Percentiles rank a stretch among this genome's conserved stretches.
Conservation (phyloP, 2,797 vertebrate genomes). For the Meda fulgida region DNA sequence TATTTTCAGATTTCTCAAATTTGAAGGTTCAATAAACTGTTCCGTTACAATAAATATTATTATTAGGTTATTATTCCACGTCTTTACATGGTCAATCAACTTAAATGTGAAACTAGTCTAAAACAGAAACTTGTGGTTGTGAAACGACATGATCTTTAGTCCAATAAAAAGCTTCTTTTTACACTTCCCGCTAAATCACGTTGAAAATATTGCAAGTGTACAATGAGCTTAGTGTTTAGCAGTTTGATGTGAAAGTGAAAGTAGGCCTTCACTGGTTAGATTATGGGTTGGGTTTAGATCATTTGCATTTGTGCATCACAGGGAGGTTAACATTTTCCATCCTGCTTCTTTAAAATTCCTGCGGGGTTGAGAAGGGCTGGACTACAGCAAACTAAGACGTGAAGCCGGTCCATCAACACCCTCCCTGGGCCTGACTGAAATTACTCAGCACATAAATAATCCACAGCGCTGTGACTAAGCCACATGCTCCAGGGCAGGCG, state of each 20-base stretch:
- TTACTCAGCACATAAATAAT: conserved; percentile 70
- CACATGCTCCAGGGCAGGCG: conserved; percentile 29
- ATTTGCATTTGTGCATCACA: conserved; percentile 10
- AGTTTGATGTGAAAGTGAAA: conserved; percentile 47
- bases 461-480: conserved; percentile 67
- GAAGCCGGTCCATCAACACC: conserved; percentile 35
- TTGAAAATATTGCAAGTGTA: background rate
- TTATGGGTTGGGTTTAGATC: background rate
- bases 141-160: background rate
- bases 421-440: conserved; percentile 56
- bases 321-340: conserved; percentile 2
- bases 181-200: background rate
- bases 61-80: background rate
- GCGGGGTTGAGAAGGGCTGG: background rate
- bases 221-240: background rate
- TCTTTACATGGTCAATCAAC: background rate
- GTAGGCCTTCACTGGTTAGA: background rate
- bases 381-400: conserved; percentile 32
- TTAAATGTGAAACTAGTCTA: background rate
- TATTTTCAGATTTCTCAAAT: background rate
- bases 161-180: background rate
- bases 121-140: background rate
- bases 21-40: background rate
- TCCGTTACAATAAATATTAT: background rate
- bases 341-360: background rate